Base-by-base conservation (phyloP, 2,113 vertebrate genomes). In the Neogale vison region DNA sequence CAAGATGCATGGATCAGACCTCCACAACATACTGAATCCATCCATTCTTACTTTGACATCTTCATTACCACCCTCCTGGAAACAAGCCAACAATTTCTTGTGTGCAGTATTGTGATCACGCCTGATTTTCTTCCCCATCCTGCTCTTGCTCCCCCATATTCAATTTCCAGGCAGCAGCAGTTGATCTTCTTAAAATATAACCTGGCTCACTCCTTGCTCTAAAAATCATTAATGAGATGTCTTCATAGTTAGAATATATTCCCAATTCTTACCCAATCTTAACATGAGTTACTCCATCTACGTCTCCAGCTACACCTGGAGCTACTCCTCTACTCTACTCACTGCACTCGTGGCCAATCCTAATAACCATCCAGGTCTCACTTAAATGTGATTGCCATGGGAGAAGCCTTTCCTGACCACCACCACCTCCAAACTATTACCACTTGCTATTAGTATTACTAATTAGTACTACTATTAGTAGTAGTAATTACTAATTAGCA, bases 321-420 rank as follows among this genome's bases (percentile, higher is more conserved):
- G 12, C 39, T 55, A 4, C 13, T 47, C 6, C 52, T 39, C 26
- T 10, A 1, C 52, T 39, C 26, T 10, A 1, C 9, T 55, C 15
- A 4, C 15, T 57, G 4, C 0, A 3, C 20, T 42, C 14, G n/a
- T 29, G 57, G 24, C 21, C 39, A 39, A 4, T 42, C 11, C 45
- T 31, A 11, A 20, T 24, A 34, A 67, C 23, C 20, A 17, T 6
- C 8, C 13, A 52, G 6, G 61, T n/a, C 11, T 83, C 42, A 63
- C n/a, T 47, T 18, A 45, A 74, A 31, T 34, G 26, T 21, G 26
- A 20, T 39, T 29, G 11, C 17, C 18, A 3, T 17, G 13, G 23
- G 7, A 86, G 23, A 59, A 76, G 10, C 0, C 42, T 45, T 67
- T 3, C 17, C 50, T 77, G n/a, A 42, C 13, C 61, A 52, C 21